Conservation (phyloP, 1,140 invertebrate genomes). For the Amyelois transitella region DNA sequence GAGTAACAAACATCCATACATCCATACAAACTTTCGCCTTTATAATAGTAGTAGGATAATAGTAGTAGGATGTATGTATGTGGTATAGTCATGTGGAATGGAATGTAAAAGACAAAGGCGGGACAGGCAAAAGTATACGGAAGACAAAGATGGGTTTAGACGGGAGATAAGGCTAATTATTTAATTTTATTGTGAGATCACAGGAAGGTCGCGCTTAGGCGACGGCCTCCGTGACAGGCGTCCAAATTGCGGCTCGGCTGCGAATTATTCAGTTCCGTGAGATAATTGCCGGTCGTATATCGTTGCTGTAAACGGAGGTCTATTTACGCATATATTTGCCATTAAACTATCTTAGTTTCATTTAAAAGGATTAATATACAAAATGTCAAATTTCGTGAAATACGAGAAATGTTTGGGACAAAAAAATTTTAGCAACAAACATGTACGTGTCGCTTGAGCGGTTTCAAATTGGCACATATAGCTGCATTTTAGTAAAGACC, state of each 20-base stretch:
- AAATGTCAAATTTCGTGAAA: too few species aligned
- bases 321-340: not conserved
- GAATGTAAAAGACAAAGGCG: not conserved
- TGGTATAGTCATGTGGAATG: not conserved
- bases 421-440: too few species aligned
- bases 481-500: not conserved
- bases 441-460: too few species aligned
- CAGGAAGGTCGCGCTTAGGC: slow-evolving; percentile 34
- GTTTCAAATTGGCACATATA: not conserved
- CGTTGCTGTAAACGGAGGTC: not conserved
- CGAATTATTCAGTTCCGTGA: slow-evolving; percentile 18
- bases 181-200: slow-evolving; percentile 39
- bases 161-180: slow-evolving; percentile 28
- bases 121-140: not conserved
- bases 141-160: not conserved
- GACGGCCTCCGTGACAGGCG: slow-evolving; percentile 26
- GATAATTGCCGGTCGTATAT: slow-evolving; percentile 19
- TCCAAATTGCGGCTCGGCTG: slow-evolving; percentile 29
- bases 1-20: too few species aligned
- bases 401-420: too few species aligned
- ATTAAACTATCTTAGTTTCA: too few species aligned
- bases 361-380: too few species aligned
- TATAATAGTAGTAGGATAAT: too few species aligned
- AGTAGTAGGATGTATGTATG: not conserved
- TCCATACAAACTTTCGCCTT: too few species aligned